Evolutionary conservation across 2,888 invertebrate species (phyloP).

Genomic region (Dryobota labecula): DNA sequence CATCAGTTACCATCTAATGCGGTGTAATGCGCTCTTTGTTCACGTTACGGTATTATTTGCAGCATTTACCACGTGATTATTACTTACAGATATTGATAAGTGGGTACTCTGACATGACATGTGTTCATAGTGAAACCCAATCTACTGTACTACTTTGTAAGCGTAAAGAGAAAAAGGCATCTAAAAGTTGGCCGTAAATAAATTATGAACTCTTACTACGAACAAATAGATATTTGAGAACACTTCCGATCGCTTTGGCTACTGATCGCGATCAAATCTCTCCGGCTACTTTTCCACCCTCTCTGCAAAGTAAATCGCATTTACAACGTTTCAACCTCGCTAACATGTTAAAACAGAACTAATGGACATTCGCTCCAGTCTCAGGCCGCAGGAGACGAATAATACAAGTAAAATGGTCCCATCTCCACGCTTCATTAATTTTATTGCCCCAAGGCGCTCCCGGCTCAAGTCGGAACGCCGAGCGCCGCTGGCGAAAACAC

Average conservation of each 20-base stretch:
- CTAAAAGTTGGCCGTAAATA: slow-evolving; percentile 52
- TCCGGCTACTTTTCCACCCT: slow-evolving; percentile 88
- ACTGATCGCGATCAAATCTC: slow-evolving; percentile 86
- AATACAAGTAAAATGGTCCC: slow-evolving; percentile 91
- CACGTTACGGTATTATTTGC: slow-evolving; percentile 53
- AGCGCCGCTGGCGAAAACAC: slow-evolving; percentile 85
- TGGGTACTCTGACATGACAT: slow-evolving; percentile 12
- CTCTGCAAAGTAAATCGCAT: slow-evolving; percentile 89
- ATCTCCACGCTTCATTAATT: slow-evolving; percentile 91
- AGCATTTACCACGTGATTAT: slow-evolving; percentile 43
- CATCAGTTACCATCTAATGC: slow-evolving; percentile 84
- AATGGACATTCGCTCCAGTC: slow-evolving; percentile 91
- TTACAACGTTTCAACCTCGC: slow-evolving; percentile 91
- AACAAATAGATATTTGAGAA: slow-evolving; percentile 74
- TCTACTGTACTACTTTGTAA: slow-evolving; percentile 9
- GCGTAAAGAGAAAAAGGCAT: slow-evolving; percentile 13
- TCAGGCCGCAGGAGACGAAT: slow-evolving; percentile 90
- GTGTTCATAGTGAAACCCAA: background rate
- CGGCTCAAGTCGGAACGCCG: slow-evolving; percentile 81
- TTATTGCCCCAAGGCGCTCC: slow-evolving; percentile 90
- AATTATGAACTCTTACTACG: slow-evolving; percentile 56
- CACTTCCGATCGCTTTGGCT: slow-evolving; percentile 80
- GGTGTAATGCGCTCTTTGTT: slow-evolving; percentile 83
- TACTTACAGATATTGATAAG: slow-evolving; percentile 32
- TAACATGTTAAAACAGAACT: slow-evolving; percentile 91